Evolutionary conservation across 1,140 invertebrate genomes (phyloP).

Genomic region (Drosophila ficusphila): DNA sequence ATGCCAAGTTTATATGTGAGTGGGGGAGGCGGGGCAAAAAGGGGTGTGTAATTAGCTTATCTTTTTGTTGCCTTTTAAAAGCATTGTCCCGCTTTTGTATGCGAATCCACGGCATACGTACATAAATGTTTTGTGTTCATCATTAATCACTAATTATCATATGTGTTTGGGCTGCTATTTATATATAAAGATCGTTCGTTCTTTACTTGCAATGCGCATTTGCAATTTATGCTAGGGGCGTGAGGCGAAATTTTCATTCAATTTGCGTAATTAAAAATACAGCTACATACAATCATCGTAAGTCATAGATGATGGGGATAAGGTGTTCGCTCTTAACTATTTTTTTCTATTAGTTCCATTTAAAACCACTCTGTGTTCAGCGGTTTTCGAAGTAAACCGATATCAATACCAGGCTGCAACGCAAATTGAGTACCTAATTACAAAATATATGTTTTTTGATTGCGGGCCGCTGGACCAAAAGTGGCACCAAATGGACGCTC

Average conservation of each 20-base stretch:
- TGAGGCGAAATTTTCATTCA: constrained; percentile 10
- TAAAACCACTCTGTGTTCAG: not conserved
- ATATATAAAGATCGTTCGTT: constrained; percentile 38
- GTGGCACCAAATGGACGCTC: not conserved
- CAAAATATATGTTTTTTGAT: not conserved
- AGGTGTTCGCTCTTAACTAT: not conserved
- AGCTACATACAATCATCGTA: constrained; percentile 61
- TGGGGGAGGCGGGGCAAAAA: not conserved
- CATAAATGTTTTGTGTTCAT: constrained; percentile 11
- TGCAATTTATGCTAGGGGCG: constrained; percentile 43
- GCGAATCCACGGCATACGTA: constrained; percentile 9
- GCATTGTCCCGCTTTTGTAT: constrained; percentile 21
- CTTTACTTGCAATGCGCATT: constrained; percentile 22
- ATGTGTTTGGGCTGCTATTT: constrained; percentile 26
- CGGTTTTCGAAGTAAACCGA: not conserved
- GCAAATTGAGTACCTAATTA: not conserved
- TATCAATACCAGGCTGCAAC: not conserved
- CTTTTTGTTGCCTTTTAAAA: constrained; percentile 49
- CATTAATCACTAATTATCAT: constrained; percentile 57
- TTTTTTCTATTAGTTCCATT: not conserved
- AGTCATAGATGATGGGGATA: constrained; percentile 8
- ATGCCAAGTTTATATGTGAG: constrained; percentile 68
- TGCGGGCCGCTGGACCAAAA: not conserved
- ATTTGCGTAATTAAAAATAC: constrained; percentile 53
- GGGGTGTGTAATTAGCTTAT: constrained; percentile 6